These are phyloP conservation scores for Umimayanthus kanabou DNA, from an alignment of 92 coral and sea anemone species.

Conservation along the genomic window DNA sequence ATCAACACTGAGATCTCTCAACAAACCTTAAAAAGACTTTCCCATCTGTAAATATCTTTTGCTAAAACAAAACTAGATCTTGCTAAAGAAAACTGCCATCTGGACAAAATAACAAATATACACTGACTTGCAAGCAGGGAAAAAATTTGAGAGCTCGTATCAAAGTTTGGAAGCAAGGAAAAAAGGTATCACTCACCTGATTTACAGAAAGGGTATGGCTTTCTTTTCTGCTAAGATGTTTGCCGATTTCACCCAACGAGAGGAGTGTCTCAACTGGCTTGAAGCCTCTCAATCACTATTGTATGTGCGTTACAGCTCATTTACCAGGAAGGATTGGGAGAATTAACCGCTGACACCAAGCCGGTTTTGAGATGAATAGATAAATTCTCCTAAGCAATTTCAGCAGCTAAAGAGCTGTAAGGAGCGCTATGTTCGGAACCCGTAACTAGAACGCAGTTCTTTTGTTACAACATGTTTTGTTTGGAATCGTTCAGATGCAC, in stretches of 20 bases:
- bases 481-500: background rate
- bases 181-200: background rate
- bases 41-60: too few relatives aligned
- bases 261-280: background rate
- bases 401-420: background rate
- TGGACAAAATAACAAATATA: background rate
- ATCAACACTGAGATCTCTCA: background rate
- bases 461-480: background rate
- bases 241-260: background rate
- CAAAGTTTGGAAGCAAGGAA: background rate
- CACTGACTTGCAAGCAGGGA: background rate
- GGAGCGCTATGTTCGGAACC: background rate
- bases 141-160: background rate
- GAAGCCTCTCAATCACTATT: background rate
- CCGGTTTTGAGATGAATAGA: background rate
- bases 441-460: background rate
- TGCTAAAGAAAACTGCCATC: background rate
- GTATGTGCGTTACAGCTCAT: background rate
- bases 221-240: background rate
- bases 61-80: background rate
- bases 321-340: background rate
- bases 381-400: conserved; percentile 4
- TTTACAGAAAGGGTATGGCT: background rate
- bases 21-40: background rate
- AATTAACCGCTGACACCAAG: background rate